A percentile compares a stretch with the other conserved stretches of the same genome.
Conservation (phyloP, 2,797 vertebrate species). For the Odontamblyopus rebecca region DNA sequence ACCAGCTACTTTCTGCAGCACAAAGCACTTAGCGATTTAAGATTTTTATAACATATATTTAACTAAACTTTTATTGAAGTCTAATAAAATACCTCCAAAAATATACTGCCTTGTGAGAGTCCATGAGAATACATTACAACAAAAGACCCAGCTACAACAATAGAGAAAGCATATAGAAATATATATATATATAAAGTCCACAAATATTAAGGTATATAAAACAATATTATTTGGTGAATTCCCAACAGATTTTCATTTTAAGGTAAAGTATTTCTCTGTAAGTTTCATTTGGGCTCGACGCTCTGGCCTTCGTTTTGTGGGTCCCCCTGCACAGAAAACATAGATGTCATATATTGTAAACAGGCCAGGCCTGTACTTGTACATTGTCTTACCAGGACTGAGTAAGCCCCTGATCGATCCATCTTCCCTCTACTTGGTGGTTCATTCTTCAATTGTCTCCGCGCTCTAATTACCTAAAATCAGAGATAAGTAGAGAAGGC, state of each 20-base stretch:
- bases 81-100: conserved; percentile 66
- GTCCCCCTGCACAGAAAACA: conserved; percentile 57
- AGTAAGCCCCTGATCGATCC: conserved; percentile 60
- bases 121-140: conserved; percentile 67
- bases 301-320: conserved; percentile 40
- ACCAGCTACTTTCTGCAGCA: conserved; percentile 10
- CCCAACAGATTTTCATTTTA: neutral
- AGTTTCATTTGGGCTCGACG: conserved; percentile 43
- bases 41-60: conserved; percentile 25
- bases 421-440: conserved; percentile 49
- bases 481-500: too few relatives aligned
- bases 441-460: conserved; percentile 61
- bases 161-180: conserved; percentile 67
- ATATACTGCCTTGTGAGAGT: conserved; percentile 66
- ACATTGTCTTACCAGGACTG: conserved; percentile 60
- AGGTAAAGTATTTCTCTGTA: conserved; percentile 30
- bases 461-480: conserved; percentile 64
- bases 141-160: conserved; percentile 52
- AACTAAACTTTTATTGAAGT: conserved; percentile 62
- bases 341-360: neutral
- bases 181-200: conserved; percentile 34
- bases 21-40: conserved; percentile 35
- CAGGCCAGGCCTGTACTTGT: neutral
- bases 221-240: conserved; percentile 11
- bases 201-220: conserved; percentile 16